Evolutionary conservation across 2,888 invertebrate genomes (phyloP), one percentile per base, ranked within the genome.

Genomic region (Apamea sordens): DNA sequence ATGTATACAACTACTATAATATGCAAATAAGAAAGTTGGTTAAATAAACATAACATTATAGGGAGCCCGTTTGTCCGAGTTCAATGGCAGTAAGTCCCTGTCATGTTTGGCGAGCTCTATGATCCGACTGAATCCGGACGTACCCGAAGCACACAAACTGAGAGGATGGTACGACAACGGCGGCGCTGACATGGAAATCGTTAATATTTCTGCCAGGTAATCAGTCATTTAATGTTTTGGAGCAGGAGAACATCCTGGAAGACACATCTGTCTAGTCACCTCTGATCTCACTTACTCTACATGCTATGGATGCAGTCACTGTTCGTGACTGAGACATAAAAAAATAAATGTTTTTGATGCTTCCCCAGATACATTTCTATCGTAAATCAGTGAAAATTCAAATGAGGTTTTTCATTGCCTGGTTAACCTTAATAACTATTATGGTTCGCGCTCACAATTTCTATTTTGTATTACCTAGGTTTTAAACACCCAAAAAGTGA

Each of bases 111-210:
- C 94, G 24, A 97, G 98, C 44, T 97, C 98, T 15, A 96, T 97
- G 88, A 76, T 99, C 79, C 97, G 98, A 87, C 93, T 98, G 11
- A 99, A 99, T 97, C 99, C 99, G 0, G 99, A 99, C 93, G 97
- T 99, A 50, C 97, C 98, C 0, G 99, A 99, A 91, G 98, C 99
- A 2, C 98, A 99, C 93, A 97, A 97, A 86, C 97, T 99, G 69
- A 97, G 98, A 77, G 99, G 99, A 53, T 99, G 99, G 99, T 99
- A 98, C 93, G 99, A 98, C 93, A 98, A 98, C 87, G 98, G 98
- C 50, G 99, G 99, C 10, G 97, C 96, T 10, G 94, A 97, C 56
- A 96, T 97, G 90, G 97, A 98, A 24, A 92, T 97, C 21, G 97
- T 97, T 80, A 98, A 98, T 88, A 96, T 98, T 59, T 98, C 98